Evolutionary conservation across 2,888 invertebrate genomes (phyloP).

Genomic region (Bruchidius siliquastri): DNA sequence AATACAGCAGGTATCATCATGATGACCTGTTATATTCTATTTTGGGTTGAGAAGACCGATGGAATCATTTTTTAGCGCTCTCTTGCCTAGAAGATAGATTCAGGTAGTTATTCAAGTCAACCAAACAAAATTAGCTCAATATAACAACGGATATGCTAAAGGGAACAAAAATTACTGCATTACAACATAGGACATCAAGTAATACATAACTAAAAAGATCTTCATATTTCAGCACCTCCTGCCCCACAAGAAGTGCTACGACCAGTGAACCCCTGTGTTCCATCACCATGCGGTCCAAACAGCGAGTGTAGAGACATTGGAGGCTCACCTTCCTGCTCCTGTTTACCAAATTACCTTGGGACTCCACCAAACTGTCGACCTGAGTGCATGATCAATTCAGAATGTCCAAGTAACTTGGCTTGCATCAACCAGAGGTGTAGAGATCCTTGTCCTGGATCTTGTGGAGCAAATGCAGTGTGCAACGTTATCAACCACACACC

Average conservation of each 20-base stretch:
- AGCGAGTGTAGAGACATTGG: constrained; percentile 66
- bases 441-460: constrained; percentile 73
- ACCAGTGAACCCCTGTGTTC: constrained; percentile 64
- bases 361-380: constrained; percentile 74
- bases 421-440: constrained; percentile 70
- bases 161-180: too few relatives aligned
- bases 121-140: too few relatives aligned
- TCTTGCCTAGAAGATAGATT: too few relatives aligned
- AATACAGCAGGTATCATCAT: too few relatives aligned
- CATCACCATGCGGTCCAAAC: constrained; percentile 75
- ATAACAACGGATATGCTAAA: too few relatives aligned
- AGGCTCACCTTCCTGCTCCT: constrained; percentile 68
- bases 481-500: constrained; percentile 71
- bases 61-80: too few relatives aligned
- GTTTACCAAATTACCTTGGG: constrained; percentile 65
- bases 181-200: too few relatives aligned
- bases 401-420: constrained; percentile 66
- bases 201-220: too few relatives aligned
- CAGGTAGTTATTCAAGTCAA: too few relatives aligned
- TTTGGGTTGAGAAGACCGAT: too few relatives aligned
- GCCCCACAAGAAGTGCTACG: constrained; percentile 34
- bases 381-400: constrained; percentile 71
- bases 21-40: too few relatives aligned
- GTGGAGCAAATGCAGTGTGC: constrained; percentile 68
- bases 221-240: constrained; percentile 3